Evolutionary conservation across 2,888 invertebrate genomes (phyloP).

Genomic region (Lithophane ornitopus): DNA sequence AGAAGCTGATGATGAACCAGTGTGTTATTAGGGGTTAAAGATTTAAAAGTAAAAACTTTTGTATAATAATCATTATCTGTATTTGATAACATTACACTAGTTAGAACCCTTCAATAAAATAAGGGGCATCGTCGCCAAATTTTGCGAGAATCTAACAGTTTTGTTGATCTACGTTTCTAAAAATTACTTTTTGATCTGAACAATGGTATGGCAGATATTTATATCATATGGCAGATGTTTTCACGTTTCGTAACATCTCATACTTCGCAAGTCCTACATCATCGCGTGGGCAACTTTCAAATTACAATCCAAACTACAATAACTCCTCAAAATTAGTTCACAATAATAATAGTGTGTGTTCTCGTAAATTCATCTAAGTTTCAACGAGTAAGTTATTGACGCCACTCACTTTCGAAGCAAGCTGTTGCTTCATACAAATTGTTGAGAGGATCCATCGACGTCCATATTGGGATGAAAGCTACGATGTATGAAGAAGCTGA

Average conservation of each 20-base stretch:
- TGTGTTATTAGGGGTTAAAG: neutral
- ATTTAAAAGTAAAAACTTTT: neutral
- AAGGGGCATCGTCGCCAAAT: neutral
- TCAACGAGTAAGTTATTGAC: conserved; percentile 55
- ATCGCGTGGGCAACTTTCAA: conserved; percentile 36
- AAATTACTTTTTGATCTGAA: neutral
- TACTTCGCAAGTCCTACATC: conserved; percentile 1
- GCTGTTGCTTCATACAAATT: conserved; percentile 58
- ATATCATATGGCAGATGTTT: conserved; percentile 12
- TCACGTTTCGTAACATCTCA: conserved; percentile 4
- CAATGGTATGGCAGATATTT: neutral
- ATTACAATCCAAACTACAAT: conserved; percentile 48
- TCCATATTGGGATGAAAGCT: conserved; percentile 46
- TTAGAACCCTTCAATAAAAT: neutral
- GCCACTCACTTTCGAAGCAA: conserved; percentile 61
- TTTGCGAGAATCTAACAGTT: neutral
- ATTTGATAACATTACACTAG: neutral
- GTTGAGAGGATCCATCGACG: conserved; percentile 52
- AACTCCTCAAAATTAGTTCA: conserved; percentile 56
- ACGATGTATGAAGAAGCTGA: conserved; percentile 53
- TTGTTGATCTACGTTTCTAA: neutral
- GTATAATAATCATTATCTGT: neutral
- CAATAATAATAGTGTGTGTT: conserved; percentile 55
- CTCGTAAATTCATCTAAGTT: conserved; percentile 53
- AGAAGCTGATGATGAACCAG: neutral